phyloP scores from a whole-genome alignment of 2,888 invertebrate species.

The Mamestra brassicae region DNA sequence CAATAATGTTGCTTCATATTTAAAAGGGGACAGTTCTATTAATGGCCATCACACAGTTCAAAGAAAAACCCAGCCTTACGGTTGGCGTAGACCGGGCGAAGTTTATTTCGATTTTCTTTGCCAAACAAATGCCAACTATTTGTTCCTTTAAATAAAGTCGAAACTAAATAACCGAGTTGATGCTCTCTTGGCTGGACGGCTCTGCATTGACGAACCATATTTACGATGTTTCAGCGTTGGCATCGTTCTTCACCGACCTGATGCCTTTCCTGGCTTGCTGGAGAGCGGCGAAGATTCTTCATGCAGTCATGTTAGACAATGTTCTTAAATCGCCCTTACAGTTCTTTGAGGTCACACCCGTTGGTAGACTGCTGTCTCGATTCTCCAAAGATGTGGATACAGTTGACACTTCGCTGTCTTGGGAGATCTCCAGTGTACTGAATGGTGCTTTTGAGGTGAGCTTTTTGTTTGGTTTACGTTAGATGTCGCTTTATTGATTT shows the following conservation, averaged over 20 bases:
- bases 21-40: no score
- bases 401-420: constrained; percentile 92
- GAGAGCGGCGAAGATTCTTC: constrained; percentile 92
- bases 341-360: constrained; percentile 95
- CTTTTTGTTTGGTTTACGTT: neutral
- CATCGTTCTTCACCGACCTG: constrained; percentile 93
- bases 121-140: neutral
- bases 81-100: neutral
- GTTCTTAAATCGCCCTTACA: constrained; percentile 93
- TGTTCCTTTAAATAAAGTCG: no score
- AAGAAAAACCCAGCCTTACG: no score
- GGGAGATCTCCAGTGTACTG: constrained; percentile 92
- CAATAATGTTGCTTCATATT: neutral
- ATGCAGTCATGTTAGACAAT: constrained; percentile 91
- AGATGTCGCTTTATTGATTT: no score
- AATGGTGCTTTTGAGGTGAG: constrained; percentile 94
- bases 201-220: constrained; percentile 3
- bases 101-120: neutral
- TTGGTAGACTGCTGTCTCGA: constrained; percentile 93
- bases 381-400: constrained; percentile 94
- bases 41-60: no score
- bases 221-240: constrained; percentile 91
- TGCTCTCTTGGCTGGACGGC: no score
- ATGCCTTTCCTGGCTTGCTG: constrained; percentile 93
- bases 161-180: neutral